Base-by-base conservation (phyloP, 2,888 invertebrate genomes). In the Metellina segmentata region DNA sequence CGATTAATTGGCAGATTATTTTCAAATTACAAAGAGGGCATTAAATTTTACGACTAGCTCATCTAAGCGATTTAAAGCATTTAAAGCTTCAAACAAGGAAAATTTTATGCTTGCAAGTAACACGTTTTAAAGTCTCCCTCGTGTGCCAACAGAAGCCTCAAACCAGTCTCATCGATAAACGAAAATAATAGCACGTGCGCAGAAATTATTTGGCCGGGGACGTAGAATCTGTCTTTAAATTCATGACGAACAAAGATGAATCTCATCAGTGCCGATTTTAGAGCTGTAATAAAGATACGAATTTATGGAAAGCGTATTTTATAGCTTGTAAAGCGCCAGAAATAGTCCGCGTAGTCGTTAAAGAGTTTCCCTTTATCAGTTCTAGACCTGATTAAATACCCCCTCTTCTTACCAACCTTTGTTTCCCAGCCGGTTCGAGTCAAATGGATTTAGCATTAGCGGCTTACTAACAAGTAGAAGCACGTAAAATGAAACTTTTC, bases 401-500 rank as follows among this genome's bases (percentile, higher is more conserved):
- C 51, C 34, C n/a, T 34, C 34, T n/a, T 34, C 34, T n/a, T n/a
- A n/a, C 34, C 11, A 74, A 20, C 19, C 61, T 81, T 81, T 81
- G 77, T 85, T 83, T 75, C 48, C 69, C 52, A 20, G n/a, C 51
- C 19, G 7, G 74, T 49, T 11, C 34, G 11, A 71, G 70, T 71
- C 49, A 75, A 85, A 75, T 70, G 86, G 61, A 78, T 61, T 86
- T 78, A 78, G 74, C 53, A 75, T 83, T 77, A 71, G 81, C 69
- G 61, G 81, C 53, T 88, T 72, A 75, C 74, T 88, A 70, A 85
- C 85, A 77, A 77, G 75, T 70, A 48, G 49, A 71, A 53, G 70
- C 86, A 85, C 79, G 81, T 85, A 81, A 86, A 53, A 79, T 81
- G 71, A 52, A 86, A 90, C 75, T 90, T 86, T 86, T 90, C 85